A percentile compares a stretch with the other conserved stretches of the same genome.
These are phyloP conservation scores for Vesta saturnalis DNA, from an alignment of 2,888 invertebrate genomes.

Conservation along the genomic window DNA sequence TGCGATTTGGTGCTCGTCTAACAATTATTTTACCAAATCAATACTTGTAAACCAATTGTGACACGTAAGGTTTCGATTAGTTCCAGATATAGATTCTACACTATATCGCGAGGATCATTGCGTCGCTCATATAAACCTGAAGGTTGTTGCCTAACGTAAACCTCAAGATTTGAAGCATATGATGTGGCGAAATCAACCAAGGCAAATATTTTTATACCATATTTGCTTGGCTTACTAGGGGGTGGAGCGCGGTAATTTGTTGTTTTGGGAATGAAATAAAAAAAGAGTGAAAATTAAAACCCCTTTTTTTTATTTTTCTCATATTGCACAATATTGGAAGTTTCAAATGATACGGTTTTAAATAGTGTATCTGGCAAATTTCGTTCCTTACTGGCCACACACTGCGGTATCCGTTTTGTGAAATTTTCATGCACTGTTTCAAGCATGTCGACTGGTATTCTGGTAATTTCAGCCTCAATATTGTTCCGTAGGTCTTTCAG, in stretches of 20 bases:
- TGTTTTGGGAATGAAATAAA: too few species aligned
- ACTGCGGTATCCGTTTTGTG: background rate
- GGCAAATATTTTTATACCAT: background rate
- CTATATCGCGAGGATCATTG: background rate
- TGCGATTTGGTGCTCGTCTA: background rate
- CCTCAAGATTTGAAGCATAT: too few species aligned
- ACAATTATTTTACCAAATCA: background rate
- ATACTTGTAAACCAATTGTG: background rate
- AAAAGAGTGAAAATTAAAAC: too few species aligned
- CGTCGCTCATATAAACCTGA: background rate
- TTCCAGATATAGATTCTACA: background rate
- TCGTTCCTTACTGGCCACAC: too few species aligned
- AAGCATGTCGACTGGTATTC: background rate
- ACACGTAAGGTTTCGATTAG: background rate
- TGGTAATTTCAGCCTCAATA: background rate
- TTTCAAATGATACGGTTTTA: background rate
- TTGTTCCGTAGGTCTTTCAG: background rate
- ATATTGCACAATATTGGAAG: too few species aligned
- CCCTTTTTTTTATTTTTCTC: too few species aligned
- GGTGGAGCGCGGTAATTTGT: too few species aligned
- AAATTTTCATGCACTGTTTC: background rate
- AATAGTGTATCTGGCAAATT: background rate
- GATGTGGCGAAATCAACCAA: background rate
- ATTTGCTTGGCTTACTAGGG: background rate
- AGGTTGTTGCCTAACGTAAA: background rate